Conservation (phyloP, 2,888 invertebrate genomes). For the Helicoverpa assulta region DNA sequence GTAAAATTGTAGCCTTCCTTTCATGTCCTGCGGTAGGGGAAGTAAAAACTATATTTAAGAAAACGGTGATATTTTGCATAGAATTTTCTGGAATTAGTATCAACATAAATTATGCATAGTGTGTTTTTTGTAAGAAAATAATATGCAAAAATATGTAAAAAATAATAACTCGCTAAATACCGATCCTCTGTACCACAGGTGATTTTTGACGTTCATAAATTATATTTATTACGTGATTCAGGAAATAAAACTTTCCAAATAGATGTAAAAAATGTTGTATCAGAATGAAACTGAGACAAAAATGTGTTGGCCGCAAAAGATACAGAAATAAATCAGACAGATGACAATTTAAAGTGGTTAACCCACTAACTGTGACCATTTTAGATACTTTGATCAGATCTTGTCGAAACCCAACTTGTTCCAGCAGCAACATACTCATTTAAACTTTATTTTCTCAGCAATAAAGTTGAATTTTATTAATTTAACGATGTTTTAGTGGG, state of each 20-base stretch:
- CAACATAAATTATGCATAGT: too few species aligned
- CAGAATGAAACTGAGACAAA: conserved; percentile 78
- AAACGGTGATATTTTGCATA: too few species aligned
- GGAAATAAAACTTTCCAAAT: conserved; percentile 70
- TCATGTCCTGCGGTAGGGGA: too few species aligned
- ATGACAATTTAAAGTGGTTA: conserved; percentile 91
- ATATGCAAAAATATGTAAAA: conserved; percentile 1
- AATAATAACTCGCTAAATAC: conserved; percentile 25
- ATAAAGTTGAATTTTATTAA: conserved; percentile 76
- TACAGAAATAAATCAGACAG: conserved; percentile 90
- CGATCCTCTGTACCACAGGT: conserved; percentile 33
- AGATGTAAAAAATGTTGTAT: conserved; percentile 66
- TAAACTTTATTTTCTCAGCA: conserved; percentile 58
- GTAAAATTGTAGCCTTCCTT: too few species aligned
- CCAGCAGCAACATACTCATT: conserved; percentile 62
- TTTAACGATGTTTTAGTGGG: conserved; percentile 77
- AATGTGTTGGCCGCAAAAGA: conserved; percentile 88
- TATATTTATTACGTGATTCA: conserved; percentile 62
- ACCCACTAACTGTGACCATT: conserved; percentile 91
- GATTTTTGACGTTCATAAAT: conserved; percentile 56
- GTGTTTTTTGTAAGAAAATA: neutral
- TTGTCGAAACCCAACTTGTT: conserved; percentile 84
- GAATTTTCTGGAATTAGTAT: too few species aligned
- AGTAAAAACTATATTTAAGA: too few species aligned
- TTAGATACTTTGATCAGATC: conserved; percentile 90